These are phyloP conservation scores for Papilio demoleus DNA, from an alignment of 2,888 invertebrate species.

Conservation along the genomic window DNA sequence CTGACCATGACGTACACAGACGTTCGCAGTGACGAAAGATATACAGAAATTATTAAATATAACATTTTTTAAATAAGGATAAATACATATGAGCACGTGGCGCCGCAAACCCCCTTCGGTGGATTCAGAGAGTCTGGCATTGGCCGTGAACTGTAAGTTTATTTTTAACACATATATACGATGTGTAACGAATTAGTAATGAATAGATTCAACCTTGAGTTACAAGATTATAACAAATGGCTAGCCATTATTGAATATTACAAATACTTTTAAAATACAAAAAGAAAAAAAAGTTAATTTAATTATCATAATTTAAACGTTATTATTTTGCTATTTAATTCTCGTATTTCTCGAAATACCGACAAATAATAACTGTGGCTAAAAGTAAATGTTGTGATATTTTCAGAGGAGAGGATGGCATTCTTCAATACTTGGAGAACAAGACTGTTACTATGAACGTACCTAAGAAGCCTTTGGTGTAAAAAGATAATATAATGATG, in stretches of 20 bases:
- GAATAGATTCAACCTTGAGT: not conserved
- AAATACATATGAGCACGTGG: constrained; percentile 88
- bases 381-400: constrained; percentile 32
- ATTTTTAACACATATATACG: not conserved
- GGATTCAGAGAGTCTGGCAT: constrained; percentile 94
- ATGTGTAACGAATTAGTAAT: not conserved
- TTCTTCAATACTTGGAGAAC: constrained; percentile 90
- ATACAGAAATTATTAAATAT: constrained; percentile 15
- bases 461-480: constrained; percentile 74
- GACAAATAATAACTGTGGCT: not conserved
- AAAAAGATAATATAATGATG: constrained; percentile 48
- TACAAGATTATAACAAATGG: not conserved
- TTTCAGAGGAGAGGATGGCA: constrained; percentile 89
- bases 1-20: not conserved
- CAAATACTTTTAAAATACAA: no score
- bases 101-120: constrained; percentile 93
- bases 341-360: no score
- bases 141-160: constrained; percentile 89
- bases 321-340: no score
- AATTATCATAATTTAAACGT: no score
- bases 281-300: no score
- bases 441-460: constrained; percentile 90
- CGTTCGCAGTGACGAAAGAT: not conserved
- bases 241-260: no score
- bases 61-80: constrained; percentile 76